phyloP scores from a whole-genome alignment of 1,140 invertebrate species.

The Eriocheir sinensis region DNA sequence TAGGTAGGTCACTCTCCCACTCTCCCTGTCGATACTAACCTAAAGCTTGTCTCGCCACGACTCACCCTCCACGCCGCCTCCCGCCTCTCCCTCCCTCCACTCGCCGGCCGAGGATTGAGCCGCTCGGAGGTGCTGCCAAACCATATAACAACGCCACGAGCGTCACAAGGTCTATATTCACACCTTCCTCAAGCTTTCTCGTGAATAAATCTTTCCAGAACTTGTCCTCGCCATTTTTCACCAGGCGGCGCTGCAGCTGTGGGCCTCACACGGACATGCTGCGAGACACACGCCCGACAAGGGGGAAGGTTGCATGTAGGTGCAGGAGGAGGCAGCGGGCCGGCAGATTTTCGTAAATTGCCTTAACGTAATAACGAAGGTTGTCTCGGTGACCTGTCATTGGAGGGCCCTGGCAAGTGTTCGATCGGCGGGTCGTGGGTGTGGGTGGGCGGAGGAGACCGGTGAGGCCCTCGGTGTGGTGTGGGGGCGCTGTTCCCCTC shows the following conservation, averaged over 20 bases:
- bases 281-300: neutral
- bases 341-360: neutral
- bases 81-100: neutral
- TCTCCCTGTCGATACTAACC: neutral
- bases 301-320: too few species aligned
- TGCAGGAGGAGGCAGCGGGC: too few species aligned
- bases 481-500: too few species aligned
- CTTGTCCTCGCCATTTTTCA: too few species aligned
- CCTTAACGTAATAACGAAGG: neutral
- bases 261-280: neutral
- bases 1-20: conserved; percentile 20
- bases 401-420: neutral
- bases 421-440: neutral
- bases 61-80: neutral
- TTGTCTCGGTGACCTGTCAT: neutral
- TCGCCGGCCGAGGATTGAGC: too few species aligned
- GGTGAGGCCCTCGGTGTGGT: neutral
- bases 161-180: neutral
- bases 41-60: neutral
- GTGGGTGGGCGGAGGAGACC: neutral
- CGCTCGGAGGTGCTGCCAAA: neutral
- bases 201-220: too few species aligned
- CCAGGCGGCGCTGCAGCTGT: too few species aligned
- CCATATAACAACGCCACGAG: neutral
- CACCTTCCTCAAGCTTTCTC: neutral